These are phyloP conservation scores for Trochalopteron elliotii DNA, from an alignment of 2,113 vertebrate genomes.

Conservation along the genomic window DNA sequence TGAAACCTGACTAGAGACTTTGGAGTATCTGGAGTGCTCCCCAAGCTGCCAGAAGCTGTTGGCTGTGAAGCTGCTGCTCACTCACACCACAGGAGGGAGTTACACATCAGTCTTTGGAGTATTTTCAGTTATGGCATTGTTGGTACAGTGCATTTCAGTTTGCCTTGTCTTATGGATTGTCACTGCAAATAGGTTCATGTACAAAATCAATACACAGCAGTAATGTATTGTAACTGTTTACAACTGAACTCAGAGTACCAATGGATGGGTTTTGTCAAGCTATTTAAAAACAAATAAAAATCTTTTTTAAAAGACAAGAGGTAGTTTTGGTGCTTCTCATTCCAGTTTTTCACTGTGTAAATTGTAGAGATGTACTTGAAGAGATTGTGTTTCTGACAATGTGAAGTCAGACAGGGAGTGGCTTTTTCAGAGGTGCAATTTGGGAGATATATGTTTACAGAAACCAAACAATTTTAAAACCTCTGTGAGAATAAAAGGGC, in stretches of 20 bases:
- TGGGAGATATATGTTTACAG: neutral
- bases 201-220: neutral
- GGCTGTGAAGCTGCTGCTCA: neutral
- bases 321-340: neutral
- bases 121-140: neutral
- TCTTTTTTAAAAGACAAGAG: neutral
- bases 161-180: neutral
- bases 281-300: slow-evolving; percentile 55
- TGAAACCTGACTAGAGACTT: neutral
- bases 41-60: neutral
- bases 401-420: neutral
- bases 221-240: slow-evolving; percentile 45
- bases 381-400: neutral
- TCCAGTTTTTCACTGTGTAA: neutral
- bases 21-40: neutral
- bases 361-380: neutral
- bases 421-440: neutral
- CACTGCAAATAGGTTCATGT: neutral
- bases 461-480: neutral
- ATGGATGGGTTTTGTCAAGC: slow-evolving; percentile 19
- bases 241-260: slow-evolving; percentile 18
- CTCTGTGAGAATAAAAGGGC: neutral
- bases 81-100: slow-evolving; percentile 71
- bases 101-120: neutral
- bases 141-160: neutral